phyloP scores from a whole-genome alignment of 1,140 invertebrate species.

The Rhyzopertha dominica region DNA sequence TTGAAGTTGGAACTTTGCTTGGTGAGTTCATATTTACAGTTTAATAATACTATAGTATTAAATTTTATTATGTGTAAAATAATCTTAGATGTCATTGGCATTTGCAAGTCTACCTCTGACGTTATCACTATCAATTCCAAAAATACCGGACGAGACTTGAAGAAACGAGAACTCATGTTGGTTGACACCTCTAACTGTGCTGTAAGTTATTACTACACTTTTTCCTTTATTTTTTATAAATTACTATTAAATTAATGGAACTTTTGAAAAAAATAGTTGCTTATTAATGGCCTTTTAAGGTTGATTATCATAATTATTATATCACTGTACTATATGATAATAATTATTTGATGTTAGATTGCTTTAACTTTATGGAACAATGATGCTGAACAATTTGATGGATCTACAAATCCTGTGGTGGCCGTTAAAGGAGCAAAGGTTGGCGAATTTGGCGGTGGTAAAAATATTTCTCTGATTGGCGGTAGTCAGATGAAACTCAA shows the following conservation, averaged over 20 bases:
- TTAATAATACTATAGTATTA: conserved; percentile 15
- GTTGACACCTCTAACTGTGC: conserved; percentile 80
- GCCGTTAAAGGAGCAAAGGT: conserved; percentile 74
- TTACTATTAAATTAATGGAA: conserved; percentile 10
- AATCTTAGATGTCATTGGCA: conserved; percentile 80
- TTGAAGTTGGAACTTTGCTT: conserved; percentile 62
- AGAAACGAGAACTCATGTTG: conserved; percentile 82
- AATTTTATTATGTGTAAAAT: conserved; percentile 4
- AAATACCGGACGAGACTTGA: conserved; percentile 74
- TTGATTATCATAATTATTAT: no score
- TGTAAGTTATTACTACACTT: no score
- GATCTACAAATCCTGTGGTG: conserved; percentile 69
- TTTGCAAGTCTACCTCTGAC: conserved; percentile 74
- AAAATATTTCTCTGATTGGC: conserved; percentile 55
- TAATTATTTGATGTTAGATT: conserved; percentile 47
- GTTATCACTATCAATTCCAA: conserved; percentile 65
- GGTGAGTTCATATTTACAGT: conserved; percentile 51
- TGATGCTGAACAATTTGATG: conserved; percentile 81
- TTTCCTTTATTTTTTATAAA: conserved; percentile 10
- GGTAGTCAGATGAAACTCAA: conserved; percentile 69
- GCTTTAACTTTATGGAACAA: conserved; percentile 70
- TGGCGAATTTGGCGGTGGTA: conserved; percentile 71
- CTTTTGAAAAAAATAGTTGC: no score
- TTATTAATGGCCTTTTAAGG: no score
- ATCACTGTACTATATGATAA: conserved; percentile 5